These are phyloP conservation scores for Drosophila greeni DNA, from an alignment of 2,888 invertebrate genomes.

Conservation along the genomic window DNA sequence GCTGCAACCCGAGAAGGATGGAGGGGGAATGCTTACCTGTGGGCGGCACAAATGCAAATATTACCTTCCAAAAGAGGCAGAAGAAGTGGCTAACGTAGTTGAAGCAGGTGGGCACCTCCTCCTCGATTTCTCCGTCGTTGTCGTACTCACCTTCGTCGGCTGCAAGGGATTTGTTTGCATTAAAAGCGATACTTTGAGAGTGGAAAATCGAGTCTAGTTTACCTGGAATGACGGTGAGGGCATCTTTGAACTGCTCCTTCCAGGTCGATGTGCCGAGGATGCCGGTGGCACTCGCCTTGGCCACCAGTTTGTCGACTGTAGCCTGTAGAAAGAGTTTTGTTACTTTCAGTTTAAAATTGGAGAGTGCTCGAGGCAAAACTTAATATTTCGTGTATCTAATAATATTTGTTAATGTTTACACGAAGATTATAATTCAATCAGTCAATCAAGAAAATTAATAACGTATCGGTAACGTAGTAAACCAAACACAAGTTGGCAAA, in stretches of 20 bases:
- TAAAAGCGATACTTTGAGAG: neutral
- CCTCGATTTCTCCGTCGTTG: slow-evolving; percentile 81
- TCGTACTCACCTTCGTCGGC: slow-evolving; percentile 81
- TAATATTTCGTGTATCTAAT: neutral
- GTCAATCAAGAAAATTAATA: neutral
- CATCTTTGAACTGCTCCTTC: slow-evolving; percentile 99
- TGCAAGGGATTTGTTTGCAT: slow-evolving; percentile 24
- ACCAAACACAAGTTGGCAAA: neutral
- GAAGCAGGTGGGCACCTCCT: slow-evolving; percentile 88
- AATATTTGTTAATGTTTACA: neutral
- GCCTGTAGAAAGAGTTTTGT: slow-evolving; percentile 82
- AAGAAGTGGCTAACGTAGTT: slow-evolving; percentile 98
- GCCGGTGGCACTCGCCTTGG: slow-evolving; percentile 96
- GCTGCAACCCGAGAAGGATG: neutral
- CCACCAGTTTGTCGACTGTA: slow-evolving; percentile 98
- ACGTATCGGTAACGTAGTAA: neutral
- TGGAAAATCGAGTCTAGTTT: slow-evolving; percentile 48
- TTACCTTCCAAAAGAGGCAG: slow-evolving; percentile 98
- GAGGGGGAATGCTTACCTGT: slow-evolving; percentile 83
- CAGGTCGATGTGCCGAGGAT: slow-evolving; percentile 98
- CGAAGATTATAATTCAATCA: neutral
- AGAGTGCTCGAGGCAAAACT: neutral
- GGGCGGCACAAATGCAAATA: slow-evolving; percentile 98
- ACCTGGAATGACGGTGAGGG: slow-evolving; percentile 95
- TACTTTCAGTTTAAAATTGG: neutral